These are phyloP conservation scores for Puntigrus tetrazona DNA, from an alignment of 2,113 vertebrate genomes.

Conservation along the genomic window DNA sequence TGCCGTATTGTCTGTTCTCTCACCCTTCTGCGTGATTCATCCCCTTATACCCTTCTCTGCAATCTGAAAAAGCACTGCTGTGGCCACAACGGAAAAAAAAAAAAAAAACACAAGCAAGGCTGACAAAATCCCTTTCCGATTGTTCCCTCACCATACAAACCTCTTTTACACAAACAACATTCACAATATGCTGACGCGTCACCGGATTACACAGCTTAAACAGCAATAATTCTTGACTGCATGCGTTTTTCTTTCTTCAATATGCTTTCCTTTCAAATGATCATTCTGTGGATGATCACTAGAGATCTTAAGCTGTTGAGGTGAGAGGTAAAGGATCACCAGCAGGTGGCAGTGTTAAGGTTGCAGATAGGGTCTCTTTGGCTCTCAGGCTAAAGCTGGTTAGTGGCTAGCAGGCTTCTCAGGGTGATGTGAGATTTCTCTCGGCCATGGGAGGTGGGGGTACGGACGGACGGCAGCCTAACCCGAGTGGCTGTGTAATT, in stretches of 20 bases:
- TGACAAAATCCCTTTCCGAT: background rate
- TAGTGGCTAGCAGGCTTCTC: conserved; percentile 11
- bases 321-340: background rate
- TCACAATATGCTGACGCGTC: background rate
- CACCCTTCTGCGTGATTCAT: background rate
- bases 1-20: conserved; percentile 52
- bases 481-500: conserved; percentile 42
- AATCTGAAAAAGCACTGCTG: background rate
- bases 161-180: conserved; percentile 28
- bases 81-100: background rate
- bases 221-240: background rate
- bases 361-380: conserved; percentile 18
- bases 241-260: background rate
- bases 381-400: conserved; percentile 40
- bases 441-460: background rate
- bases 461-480: background rate
- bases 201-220: background rate
- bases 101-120: background rate
- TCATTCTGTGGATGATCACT: background rate
- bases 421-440: conserved; percentile 7
- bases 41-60: background rate
- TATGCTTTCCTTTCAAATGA: background rate
- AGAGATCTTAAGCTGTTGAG: background rate
- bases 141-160: background rate
- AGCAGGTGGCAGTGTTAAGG: conserved; percentile 36